Evolutionary conservation across 2,888 invertebrate genomes (phyloP), one percentile per base, ranked within the genome.

Genomic region (Apodemia duryi): DNA sequence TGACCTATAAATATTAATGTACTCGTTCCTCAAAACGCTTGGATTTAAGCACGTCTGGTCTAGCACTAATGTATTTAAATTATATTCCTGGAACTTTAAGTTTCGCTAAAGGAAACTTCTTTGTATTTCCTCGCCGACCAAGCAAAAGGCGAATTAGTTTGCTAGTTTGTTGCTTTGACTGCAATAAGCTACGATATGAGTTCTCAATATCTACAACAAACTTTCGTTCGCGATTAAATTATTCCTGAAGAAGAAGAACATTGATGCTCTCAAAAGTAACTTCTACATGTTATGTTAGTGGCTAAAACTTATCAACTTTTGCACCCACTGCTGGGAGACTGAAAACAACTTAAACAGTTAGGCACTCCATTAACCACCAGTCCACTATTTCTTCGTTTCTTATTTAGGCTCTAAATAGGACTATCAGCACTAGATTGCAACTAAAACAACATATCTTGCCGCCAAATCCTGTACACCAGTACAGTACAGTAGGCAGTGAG

Each of bases 91-190:
- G 4, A 57, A 57, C 57, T 60, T 32, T 60, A 32, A 35, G 32
- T 60, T 29, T 5, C 13, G 35, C 11, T n/a, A 60, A 60, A 35
- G 35, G 57, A 60, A 60, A 60, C 57, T 60, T 60, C 57, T 60
- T 60, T 60, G 57, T 60, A 35, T 60, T n/a, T 35, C 57, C 35
- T 60, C 57, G 57, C n/a, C 57, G 35, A 60, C 57, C 57, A 32
- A 35, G 57, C 57, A 35, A 3, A 29, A 32, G 57, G 13, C 60
- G 35, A 60, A 60, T 60, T 60, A 60, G 60, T 60, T 60, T 13
- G 60, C 32, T 35, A 60, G 60, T 60, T 57, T 11, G 60, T 13
- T 60, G 60, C 60, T 60, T 60, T 60, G 60, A 60, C 60, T 60
- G 35, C 32, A 60, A 35, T 60, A 60, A 60, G 60, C 60, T 6